Base-by-base conservation (phyloP, 2,888 invertebrate genomes). In the Adineta ricciae region DNA sequence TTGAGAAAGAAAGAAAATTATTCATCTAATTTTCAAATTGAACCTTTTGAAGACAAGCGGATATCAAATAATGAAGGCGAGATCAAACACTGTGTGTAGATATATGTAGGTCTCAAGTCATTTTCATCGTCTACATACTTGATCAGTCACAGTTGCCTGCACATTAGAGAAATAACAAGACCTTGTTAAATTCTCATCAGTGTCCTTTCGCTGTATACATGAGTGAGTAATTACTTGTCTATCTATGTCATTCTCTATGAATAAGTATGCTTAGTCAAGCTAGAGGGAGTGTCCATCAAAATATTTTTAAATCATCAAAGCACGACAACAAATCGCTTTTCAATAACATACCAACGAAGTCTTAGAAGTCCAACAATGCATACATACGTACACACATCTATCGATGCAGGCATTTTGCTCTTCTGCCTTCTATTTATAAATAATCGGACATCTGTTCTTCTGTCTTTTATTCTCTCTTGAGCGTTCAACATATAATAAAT, bases 111-210 rank as follows among this genome's bases (percentile, higher is more conserved):
- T 32, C 32, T 64, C 32, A 32, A 64, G 64, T 64, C 64, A 64
- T 64, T 64, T 32, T 64, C 64, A 32, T 64, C 32, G 27, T 64
- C 32, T 32, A 64, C 14, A 36, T 14, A 64, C 64, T 64, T 32
- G 64, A 64, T 64, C 64, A 64, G 64, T 64, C 64, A 64, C 64
- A 64, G 64, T 64, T 64, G 64, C 32, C 16, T 64, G 64, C 16
- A 64, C 64, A 64, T 19, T 64, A 7, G 32, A 32, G 32, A 64
- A 36, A 1, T 7, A 16, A 32, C 32, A 19, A 4, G 24, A 64
- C 64, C 64, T 64, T 64, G 64, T 64, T 64, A 64, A 64, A 64
- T 64, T 64, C 32, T 64, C 64, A 64, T 64, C 64, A 64, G 50
- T 50, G 16, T 64, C 64, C 16, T 64, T 19, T 64, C 19, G 4